Base-by-base conservation (phyloP, 1,140 invertebrate genomes). In the Papilio machaon region DNA sequence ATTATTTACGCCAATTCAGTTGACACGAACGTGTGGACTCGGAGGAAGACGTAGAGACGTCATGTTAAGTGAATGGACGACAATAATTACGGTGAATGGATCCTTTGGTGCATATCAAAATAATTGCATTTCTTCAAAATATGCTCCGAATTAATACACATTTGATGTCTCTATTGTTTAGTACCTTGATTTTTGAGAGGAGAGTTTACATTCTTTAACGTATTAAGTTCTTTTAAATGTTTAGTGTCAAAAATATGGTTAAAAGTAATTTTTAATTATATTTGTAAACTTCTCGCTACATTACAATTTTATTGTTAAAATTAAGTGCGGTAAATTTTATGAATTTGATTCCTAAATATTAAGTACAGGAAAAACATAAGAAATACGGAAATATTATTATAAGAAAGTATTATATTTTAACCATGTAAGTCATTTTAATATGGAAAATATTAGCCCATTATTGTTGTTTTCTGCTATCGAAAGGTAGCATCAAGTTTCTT, bases 1-100 rank as follows among this genome's bases (percentile, higher is more conserved):
- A 93, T 93, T 94, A 94, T 93, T 92, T 93, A 91, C 93, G 92
- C 90, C 91, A 92, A 87, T 67, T 88, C 81, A 89, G 83, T 83
- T 83, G 87, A 83, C 87, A 90, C 88, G 89, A 90, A 90, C 87
- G 85, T 87, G 86, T 87, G 86, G 83, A 89, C 82, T 89, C 87
- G 85, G 87, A 91, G 88, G 86, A 90, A 87, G 89, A 92, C 85
- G 88, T 89, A 86, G 82, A 80, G 89, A 89, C 91, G 90, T 86
- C 88, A 91, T 85, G 87, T 89, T 90, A 92, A 92, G 91, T 91
- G 91, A 94, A 93, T 90, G 89, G 88, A 94, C 89, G 90, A 88
- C 85, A 86, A 89, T 90, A 92, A 94, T 93, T 93, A 92, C 87
- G 82, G 87, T 80, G 86, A 87, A 82, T 82, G 80, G 87, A 86